Evolutionary conservation across 2,797 vertebrate genomes (phyloP).

Genomic region (Girardinus metallicus): DNA sequence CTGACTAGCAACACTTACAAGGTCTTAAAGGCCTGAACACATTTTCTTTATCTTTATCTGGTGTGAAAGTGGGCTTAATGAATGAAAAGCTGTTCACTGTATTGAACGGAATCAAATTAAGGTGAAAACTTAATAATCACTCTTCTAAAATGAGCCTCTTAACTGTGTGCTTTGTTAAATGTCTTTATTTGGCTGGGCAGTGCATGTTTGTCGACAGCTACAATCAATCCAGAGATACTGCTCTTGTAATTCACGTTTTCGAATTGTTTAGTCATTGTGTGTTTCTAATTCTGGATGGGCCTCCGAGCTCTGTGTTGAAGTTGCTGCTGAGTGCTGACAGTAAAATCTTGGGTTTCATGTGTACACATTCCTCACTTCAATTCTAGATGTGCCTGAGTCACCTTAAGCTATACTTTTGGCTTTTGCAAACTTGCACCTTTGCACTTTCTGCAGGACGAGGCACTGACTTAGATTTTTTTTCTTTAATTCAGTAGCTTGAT

Average conservation of each 20-base stretch:
- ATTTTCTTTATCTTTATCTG: background rate
- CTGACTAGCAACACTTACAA: background rate
- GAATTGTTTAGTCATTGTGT: background rate
- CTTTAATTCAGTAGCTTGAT: background rate
- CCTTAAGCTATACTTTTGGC: background rate
- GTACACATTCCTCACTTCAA: background rate
- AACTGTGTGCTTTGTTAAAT: background rate
- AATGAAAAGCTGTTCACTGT: background rate
- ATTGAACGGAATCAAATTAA: background rate
- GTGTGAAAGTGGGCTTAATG: background rate
- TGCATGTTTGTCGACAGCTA: background rate
- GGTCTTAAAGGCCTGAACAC: background rate
- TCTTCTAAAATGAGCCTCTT: background rate
- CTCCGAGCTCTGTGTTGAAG: slow-evolving; percentile 46
- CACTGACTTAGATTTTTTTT: background rate
- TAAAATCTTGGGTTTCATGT: background rate
- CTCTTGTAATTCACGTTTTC: background rate
- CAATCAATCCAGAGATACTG: background rate
- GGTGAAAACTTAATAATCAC: background rate
- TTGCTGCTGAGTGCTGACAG: slow-evolving; percentile 7
- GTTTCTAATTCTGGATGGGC: slow-evolving; percentile 29
- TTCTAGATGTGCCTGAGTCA: background rate
- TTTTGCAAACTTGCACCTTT: background rate
- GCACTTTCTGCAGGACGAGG: background rate
- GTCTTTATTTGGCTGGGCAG: background rate